A percentile compares a stretch with the other conserved stretches of the same genome.
phyloP scores from a whole-genome alignment of 1,140 invertebrate species.

The Galendromus occidentalis region DNA sequence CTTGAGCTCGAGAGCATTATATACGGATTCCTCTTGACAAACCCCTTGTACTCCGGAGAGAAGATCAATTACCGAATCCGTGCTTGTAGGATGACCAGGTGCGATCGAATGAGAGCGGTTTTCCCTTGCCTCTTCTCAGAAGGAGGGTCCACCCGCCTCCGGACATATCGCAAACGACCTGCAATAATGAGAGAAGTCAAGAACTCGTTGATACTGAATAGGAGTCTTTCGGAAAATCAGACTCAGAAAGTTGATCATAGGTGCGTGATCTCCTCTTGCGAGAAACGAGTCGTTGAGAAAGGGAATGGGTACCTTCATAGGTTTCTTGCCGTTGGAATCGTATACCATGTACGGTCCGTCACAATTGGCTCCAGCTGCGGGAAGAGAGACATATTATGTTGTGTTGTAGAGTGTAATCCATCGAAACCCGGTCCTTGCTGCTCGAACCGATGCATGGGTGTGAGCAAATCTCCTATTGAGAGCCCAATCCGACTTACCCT shows the following conservation, averaged over 20 bases:
- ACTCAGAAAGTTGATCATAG: no score
- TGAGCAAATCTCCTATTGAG: no score
- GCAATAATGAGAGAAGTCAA: not conserved
- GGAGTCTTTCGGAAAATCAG: no score
- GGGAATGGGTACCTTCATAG: constrained; percentile 1
- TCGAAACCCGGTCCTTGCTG: no score
- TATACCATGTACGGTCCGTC: not conserved
- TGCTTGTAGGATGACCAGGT: not conserved
- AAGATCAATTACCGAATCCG: not conserved
- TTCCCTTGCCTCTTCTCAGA: not conserved
- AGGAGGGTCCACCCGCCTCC: not conserved
- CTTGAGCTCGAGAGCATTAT: no score
- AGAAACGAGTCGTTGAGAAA: no score
- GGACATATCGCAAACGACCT: constrained; percentile 1
- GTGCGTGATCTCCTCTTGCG: no score
- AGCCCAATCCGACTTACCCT: not conserved
- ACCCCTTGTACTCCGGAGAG: not conserved
- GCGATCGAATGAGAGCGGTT: not conserved
- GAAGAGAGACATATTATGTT: not conserved
- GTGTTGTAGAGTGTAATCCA: no score
- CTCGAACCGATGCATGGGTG: no score
- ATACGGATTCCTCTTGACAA: not conserved
- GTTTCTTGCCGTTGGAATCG: not conserved
- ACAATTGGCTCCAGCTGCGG: not conserved
- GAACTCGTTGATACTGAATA: no score